These are phyloP conservation scores for Trissonchulus sp. DNA, from an alignment of 2,888 invertebrate species.

Conservation along the genomic window DNA sequence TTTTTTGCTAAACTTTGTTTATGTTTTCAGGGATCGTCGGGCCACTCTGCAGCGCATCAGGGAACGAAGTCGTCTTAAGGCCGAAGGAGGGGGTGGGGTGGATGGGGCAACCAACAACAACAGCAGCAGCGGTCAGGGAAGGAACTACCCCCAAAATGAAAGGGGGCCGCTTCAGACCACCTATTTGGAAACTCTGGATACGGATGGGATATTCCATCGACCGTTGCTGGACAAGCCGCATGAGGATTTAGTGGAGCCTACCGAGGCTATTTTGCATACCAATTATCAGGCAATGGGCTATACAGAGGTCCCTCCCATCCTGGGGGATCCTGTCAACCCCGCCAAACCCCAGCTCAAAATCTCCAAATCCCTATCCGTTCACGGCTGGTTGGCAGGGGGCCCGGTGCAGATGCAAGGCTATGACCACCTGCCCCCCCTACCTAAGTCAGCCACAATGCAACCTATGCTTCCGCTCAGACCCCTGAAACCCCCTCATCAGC, in stretches of 20 bases:
- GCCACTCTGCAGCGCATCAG: neutral
- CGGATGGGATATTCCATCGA: no score
- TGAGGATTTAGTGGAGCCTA: no score
- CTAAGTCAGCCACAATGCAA: neutral
- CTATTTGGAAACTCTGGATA: no score
- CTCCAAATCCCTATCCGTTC: neutral
- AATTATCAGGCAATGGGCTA: neutral
- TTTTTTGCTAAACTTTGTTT: no score
- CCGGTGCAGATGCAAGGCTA: no score
- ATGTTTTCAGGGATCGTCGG: neutral
- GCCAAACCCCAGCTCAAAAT: no score
- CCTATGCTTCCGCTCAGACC: neutral
- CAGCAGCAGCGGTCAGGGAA: neutral
- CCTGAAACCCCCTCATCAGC: neutral
- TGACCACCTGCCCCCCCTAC: neutral
- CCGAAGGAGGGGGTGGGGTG: no score
- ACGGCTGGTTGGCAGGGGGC: no score
- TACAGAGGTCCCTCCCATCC: neutral
- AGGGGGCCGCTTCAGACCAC: no score
- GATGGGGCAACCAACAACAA: neutral
- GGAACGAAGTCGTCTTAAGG: neutral
- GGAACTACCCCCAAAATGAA: neutral
- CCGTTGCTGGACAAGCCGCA: no score
- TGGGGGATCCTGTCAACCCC: neutral
- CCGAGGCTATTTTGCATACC: neutral